Evolutionary conservation across 2,797 vertebrate genomes (phyloP).

Genomic region (Clamator glandarius): DNA sequence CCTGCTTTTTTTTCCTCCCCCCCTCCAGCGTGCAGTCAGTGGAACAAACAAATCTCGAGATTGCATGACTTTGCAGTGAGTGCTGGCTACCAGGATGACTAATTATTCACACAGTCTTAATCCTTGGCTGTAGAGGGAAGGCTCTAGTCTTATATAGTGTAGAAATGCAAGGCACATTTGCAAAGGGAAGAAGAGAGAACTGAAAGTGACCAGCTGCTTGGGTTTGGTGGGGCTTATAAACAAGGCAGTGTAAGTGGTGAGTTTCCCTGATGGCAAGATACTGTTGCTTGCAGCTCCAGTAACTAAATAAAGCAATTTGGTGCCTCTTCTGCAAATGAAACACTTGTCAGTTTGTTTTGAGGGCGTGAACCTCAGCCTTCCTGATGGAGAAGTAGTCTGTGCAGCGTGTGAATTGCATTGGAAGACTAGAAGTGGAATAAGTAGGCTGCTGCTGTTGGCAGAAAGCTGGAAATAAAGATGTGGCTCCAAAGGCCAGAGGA

Average conservation of each 20-base stretch:
- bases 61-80: constrained; percentile 60
- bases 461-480: not conserved
- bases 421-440: not conserved
- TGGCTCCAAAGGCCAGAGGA: not conserved
- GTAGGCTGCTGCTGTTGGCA: not conserved
- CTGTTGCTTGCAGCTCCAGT: not conserved
- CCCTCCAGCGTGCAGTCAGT: not conserved
- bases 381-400: not conserved
- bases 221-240: not conserved
- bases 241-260: not conserved
- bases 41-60: constrained; percentile 61
- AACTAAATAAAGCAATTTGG: constrained; percentile 13
- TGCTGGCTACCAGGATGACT: constrained; percentile 69
- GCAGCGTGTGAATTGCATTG: not conserved
- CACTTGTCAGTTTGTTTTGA: constrained; percentile 65
- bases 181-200: not conserved
- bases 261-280: constrained; percentile 18
- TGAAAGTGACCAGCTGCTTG: not conserved
- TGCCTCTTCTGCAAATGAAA: constrained; percentile 31
- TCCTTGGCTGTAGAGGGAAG: not conserved
- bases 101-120: constrained; percentile 47
- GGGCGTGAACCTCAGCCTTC: constrained; percentile 45
- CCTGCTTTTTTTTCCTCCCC: not conserved
- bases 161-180: not conserved
- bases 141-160: not conserved